Evolutionary conservation across 1,140 invertebrate genomes (phyloP).

Genomic region (Dendrolimus punctatus): DNA sequence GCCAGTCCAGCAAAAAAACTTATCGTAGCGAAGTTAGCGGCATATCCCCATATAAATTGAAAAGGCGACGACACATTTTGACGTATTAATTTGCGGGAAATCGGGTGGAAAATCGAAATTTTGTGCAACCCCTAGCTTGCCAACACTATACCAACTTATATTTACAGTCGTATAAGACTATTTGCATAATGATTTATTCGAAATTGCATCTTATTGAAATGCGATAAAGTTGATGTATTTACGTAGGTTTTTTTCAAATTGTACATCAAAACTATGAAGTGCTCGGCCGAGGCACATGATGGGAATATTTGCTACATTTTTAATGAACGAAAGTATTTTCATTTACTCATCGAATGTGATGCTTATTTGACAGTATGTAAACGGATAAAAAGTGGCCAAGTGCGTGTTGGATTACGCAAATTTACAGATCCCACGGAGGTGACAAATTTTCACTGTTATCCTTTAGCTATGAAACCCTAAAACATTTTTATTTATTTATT

Average conservation of each 20-base stretch:
- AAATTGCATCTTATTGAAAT: conserved; percentile 8
- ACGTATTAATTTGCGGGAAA: conserved; percentile 68
- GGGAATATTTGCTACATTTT: conserved; percentile 23
- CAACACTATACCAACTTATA: conserved; percentile 22
- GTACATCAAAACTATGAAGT: neutral
- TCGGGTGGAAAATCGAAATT: conserved; percentile 69
- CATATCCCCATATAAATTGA: conserved; percentile 62
- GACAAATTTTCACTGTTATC: too few relatives aligned
- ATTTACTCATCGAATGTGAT: neutral
- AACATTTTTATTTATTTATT: too few relatives aligned
- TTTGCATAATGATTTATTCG: neutral
- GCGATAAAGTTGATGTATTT: conserved; percentile 5
- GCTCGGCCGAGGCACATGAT: conserved; percentile 18
- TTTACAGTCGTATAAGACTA: conserved; percentile 7
- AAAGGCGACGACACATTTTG: conserved; percentile 54
- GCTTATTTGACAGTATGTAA: neutral
- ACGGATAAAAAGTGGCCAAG: neutral
- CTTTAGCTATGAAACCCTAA: too few relatives aligned
- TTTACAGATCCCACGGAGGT: too few relatives aligned
- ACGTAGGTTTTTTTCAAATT: neutral
- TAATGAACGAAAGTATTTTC: conserved; percentile 15
- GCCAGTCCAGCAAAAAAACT: conserved; percentile 29
- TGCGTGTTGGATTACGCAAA: neutral
- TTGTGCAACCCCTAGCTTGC: conserved; percentile 58
- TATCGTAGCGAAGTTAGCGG: conserved; percentile 49